Evolutionary conservation across 2,797 vertebrate species (phyloP), one percentile per base, ranked within the genome.

Genomic region (Lycodopsis pacificus): DNA sequence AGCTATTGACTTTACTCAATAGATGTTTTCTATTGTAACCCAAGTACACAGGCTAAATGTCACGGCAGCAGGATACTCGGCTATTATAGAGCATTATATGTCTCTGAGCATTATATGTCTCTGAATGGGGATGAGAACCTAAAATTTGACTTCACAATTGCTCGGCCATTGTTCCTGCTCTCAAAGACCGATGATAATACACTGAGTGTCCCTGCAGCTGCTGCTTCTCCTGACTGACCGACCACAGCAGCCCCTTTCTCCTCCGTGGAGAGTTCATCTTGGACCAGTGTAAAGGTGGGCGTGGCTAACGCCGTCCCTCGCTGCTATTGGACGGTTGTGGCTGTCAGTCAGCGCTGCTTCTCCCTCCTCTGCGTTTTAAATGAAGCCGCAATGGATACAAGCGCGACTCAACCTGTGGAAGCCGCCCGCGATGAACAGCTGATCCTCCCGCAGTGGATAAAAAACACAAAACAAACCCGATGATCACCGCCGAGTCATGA

Each of bases 351-450:
- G 3, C 0, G 63, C 8, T 0, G n/a, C 69, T 44, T 44, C 76
- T 54, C 89, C 93, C 90, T 76, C 90, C 93, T 88, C 76, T 69
- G 77, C 84, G 91, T 93, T 81, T 94, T 93, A 95, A 95, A 94
- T 88, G 74, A 79, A 79, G 88, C 84, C 69, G 85, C 91, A 88
- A 88, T 90, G 91, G 89, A 86, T 71, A 17, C 79, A 72, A 76
- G 73, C 80, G 73, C 63, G 71, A 88, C 73, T 93, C 86, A 90
- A 94, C 93, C 93, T 94, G 94, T 89, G 83, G 92, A 82, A 85
- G 75, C 77, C 68, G 82, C 59, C 77, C 70, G 82, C 54, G 63
- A 89, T 89, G 90, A 90, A 59, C 89, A 90, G 86, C 83, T 89
- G 90, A 80, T 88, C 88, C 79, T 83, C 68, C 44, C 74, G 65